Evolutionary conservation across 2,888 invertebrate genomes (phyloP).

Genomic region (Scaptomyza tumidula): DNA sequence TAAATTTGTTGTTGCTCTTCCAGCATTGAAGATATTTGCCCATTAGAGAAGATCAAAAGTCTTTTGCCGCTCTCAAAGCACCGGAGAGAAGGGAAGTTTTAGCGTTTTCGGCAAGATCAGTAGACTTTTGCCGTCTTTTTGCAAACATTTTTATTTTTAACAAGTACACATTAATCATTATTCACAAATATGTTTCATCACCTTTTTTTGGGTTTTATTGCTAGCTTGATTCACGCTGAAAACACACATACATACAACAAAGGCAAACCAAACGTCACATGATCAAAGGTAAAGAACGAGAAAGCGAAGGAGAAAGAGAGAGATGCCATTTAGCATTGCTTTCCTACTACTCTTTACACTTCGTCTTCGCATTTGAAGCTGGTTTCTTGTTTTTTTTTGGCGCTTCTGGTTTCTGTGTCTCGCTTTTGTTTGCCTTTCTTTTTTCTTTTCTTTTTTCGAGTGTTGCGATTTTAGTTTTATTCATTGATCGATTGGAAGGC

Average conservation of each 20-base stretch:
- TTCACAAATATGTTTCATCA: slow-evolving; percentile 38
- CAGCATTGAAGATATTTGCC: neutral
- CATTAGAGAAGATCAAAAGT: neutral
- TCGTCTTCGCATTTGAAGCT: slow-evolving; percentile 9
- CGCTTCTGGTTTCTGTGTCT: slow-evolving; percentile 32
- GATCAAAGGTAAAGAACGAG: slow-evolving; percentile 27
- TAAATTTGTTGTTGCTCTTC: neutral
- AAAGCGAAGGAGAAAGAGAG: too few relatives aligned
- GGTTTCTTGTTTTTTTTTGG: slow-evolving; percentile 23
- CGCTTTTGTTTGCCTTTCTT: slow-evolving; percentile 7
- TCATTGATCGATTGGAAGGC: slow-evolving; percentile 46
- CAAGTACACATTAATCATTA: slow-evolving; percentile 27
- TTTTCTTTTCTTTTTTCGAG: neutral
- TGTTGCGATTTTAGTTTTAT: slow-evolving; percentile 38
- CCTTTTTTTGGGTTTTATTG: slow-evolving; percentile 14
- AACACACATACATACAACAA: slow-evolving; percentile 2
- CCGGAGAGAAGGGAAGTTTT: neutral
- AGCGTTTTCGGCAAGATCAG: slow-evolving; percentile 21
- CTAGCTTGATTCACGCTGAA: slow-evolving; percentile 42
- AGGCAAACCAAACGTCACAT: slow-evolving; percentile 44
- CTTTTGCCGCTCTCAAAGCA: slow-evolving; percentile 1
- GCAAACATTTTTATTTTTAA: slow-evolving; percentile 12
- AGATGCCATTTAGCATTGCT: too few relatives aligned
- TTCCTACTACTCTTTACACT: neutral
- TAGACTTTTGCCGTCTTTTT: slow-evolving; percentile 26